Evolutionary conservation across 2,797 vertebrate species (phyloP).

Genomic region (Acanthiza pusilla): DNA sequence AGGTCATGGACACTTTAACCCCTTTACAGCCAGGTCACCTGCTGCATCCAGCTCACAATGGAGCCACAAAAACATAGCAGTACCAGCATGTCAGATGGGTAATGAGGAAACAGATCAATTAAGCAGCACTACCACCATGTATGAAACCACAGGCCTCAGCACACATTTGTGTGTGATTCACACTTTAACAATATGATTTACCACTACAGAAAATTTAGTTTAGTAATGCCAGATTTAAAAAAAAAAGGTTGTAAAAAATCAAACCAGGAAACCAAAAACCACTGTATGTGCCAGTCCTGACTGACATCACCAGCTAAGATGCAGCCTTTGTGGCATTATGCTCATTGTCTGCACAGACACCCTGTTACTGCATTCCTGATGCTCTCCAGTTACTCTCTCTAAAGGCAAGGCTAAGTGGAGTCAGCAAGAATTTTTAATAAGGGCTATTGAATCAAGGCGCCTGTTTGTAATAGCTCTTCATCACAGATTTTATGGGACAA

Average conservation of each 20-base stretch:
- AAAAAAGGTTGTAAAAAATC: neutral
- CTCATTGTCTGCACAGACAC: neutral
- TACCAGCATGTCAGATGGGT: neutral
- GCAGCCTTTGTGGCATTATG: neutral
- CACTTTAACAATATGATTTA: neutral
- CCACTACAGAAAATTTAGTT: neutral
- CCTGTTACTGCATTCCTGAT: neutral
- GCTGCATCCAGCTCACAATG: neutral
- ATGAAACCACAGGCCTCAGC: neutral
- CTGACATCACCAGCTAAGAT: neutral
- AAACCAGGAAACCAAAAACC: neutral
- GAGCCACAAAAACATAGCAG: neutral
- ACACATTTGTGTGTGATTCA: neutral
- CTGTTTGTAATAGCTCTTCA: neutral
- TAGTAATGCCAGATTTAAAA: neutral
- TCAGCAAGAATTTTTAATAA: neutral
- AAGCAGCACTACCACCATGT: neutral
- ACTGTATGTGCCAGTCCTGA: neutral
- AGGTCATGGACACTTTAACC: neutral
- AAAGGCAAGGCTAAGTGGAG: neutral
- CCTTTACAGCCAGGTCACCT: neutral
- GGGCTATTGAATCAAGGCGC: neutral
- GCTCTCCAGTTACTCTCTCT: neutral
- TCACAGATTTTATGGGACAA: conserved; percentile 5
- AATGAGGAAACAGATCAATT: neutral